Conservation (phyloP, 2,113 vertebrate species). For the Dromas ardeola region DNA sequence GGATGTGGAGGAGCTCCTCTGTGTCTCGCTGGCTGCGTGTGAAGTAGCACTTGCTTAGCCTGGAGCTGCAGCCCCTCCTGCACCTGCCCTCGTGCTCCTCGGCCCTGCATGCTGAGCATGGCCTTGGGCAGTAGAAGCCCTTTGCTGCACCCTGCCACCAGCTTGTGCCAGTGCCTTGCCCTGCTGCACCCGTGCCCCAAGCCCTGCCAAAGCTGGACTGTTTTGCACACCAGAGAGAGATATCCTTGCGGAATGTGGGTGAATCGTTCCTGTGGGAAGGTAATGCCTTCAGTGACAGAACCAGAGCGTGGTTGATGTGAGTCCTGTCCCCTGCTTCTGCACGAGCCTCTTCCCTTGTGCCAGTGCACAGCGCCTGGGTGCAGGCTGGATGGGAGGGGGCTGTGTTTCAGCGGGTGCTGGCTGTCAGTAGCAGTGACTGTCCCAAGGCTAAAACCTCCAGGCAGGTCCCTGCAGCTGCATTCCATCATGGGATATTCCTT, state of each 20-base stretch:
- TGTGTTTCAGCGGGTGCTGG: neutral
- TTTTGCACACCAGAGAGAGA: neutral
- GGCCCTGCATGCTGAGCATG: too few species aligned
- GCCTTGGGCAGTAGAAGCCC: neutral
- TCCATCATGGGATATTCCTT: neutral
- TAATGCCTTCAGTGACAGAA: neutral
- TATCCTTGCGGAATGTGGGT: neutral
- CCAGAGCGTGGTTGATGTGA: neutral
- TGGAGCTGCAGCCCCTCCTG: neutral
- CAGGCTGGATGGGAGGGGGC: neutral
- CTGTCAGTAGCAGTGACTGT: neutral
- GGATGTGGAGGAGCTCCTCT: neutral
- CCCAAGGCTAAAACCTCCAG: neutral
- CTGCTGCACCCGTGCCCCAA: neutral
- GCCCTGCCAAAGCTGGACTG: neutral
- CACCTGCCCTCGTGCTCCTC: neutral
- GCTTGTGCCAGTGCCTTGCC: neutral
- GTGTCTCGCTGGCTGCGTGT: neutral
- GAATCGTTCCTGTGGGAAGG: neutral
- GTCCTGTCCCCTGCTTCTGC: neutral
- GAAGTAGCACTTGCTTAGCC: neutral
- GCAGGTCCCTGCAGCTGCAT: neutral
- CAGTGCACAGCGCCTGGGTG: accelerated
- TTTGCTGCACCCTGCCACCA: neutral
- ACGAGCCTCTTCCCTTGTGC: neutral